Evolutionary conservation across 2,113 vertebrate species (phyloP), one percentile per base, ranked within the genome.

Genomic region (Lycocorax pyrrhopterus): DNA sequence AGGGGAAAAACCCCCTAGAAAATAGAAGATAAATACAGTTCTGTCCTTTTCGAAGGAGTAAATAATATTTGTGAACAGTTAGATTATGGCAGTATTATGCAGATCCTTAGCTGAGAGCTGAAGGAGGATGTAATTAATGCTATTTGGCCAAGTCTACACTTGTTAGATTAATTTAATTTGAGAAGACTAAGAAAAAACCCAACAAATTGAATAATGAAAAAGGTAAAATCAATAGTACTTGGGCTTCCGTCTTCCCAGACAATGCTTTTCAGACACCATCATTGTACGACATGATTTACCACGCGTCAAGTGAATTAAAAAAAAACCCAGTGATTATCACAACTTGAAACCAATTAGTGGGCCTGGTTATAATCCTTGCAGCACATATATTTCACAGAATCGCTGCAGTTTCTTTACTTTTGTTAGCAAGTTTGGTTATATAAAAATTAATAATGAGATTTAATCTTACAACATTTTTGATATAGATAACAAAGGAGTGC

Each of bases 1-100:
- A 23, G 3, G 2, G 3, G 4, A 2, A 32, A 32, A 26, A 8
- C 16, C 12, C 7, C 13, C 20, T 25, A 37, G 3, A 20, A 58
- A 64, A 9, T 5, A 39, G 6, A 51, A 41, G 9, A 23, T 23
- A 10, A 4, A 39, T 19, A 37, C 4, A 30, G 2, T n/a, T 3
- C 7, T 69, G 19, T 29, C 16, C 4, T 69, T 86, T 81, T 47
- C 18, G 10, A 73, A 76, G 4, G 14, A 10, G 4, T 19, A 43
- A 62, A 59, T 29, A 29, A 33, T 63, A 64, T 53, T 59, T 59
- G 7, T 59, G 6, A 72, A 19, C 3, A 39, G 10, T 35, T 74
- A 44, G 6, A 33, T 15, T 13, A 23, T 44, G 15, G 46, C 29
- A 67, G 2, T 22, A 15, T 46, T 56, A 58, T 43, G 49, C 3